Evolutionary conservation across 1,140 invertebrate species (phyloP), one percentile per base, ranked within the genome.

Genomic region (Carcinoscorpius rotundicauda): DNA sequence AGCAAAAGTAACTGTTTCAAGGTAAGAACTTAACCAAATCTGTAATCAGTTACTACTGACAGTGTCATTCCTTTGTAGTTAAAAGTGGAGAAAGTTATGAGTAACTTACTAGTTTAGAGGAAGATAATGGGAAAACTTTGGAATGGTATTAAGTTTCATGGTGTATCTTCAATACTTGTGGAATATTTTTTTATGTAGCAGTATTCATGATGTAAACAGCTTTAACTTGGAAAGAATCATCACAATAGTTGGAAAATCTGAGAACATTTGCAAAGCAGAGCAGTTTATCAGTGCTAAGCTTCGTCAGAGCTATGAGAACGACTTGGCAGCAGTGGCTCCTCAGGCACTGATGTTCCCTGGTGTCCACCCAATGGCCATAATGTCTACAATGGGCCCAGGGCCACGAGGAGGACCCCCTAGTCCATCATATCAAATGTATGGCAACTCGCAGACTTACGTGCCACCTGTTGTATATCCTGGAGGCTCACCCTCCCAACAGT

Each of bases 141-240:
- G 29, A 29, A 29, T 29, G 29, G 29, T 29, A 29, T 29, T 29
- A 29, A 29, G 29, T 29, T 29, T 29, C 29, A 29, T 29, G 29
- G 29, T 29, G 29, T 29, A 29, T 29, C 2, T 29, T 29, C 29
- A 29, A 29, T 29, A 29, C 2, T 29, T 29, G 29, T 29, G 29
- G 2, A 29, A 29, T 29, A 0, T 58, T 58, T 65, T 61, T 51
- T 71, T 63, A 72, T 75, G 56, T 70, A 93, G 89, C 70, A 68
- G 65, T 62, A 92, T 94, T 67, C 92, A 93, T 71, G 91, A 95
- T 73, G 91, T 95, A 62, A 93, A 87, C 75, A 93, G 88, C 74
- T 93, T 91, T 77, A 96, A 94, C 75, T 79, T 93, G 73, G 95
- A 98, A 76, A 85, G 95, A 62, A 94, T 97, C 59, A 97, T 98